Conservation (phyloP, 2,888 invertebrate species). For the Athalia rosae region DNA sequence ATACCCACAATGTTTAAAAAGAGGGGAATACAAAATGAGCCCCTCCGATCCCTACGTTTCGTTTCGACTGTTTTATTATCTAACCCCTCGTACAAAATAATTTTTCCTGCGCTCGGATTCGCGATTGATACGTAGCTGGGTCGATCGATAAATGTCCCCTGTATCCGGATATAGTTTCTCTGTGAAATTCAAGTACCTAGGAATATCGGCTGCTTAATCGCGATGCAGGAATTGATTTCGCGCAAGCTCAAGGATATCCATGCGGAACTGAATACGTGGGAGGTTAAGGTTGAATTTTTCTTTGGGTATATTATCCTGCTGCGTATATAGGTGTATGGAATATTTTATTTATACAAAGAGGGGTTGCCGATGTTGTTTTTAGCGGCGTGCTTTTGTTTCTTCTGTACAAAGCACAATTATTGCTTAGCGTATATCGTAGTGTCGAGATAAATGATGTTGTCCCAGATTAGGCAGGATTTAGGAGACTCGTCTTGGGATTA, state of each 20-base stretch:
- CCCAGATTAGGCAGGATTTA: constrained; percentile 38
- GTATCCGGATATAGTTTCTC: too few species aligned
- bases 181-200: too few species aligned
- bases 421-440: neutral
- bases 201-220: neutral
- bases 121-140: too few species aligned
- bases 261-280: neutral
- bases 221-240: constrained; percentile 6
- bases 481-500: constrained; percentile 34
- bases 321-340: too few species aligned
- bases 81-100: neutral
- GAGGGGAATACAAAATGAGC: neutral
- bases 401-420: neutral
- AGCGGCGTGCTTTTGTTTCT: constrained; percentile 18
- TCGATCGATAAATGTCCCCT: too few species aligned
- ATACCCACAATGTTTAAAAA: neutral
- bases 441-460: constrained; percentile 5
- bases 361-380: constrained; percentile 24
- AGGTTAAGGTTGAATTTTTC: constrained; percentile 31
- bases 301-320: neutral
- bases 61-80: neutral
- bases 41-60: too few species aligned
- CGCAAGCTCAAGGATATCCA: neutral
- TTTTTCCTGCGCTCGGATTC: neutral
- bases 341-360: constrained; percentile 28